A percentile compares a stretch with the other conserved stretches of the same genome.
phyloP scores from a whole-genome alignment of 1,140 invertebrate genomes.

The Lepidurus arcticus region DNA sequence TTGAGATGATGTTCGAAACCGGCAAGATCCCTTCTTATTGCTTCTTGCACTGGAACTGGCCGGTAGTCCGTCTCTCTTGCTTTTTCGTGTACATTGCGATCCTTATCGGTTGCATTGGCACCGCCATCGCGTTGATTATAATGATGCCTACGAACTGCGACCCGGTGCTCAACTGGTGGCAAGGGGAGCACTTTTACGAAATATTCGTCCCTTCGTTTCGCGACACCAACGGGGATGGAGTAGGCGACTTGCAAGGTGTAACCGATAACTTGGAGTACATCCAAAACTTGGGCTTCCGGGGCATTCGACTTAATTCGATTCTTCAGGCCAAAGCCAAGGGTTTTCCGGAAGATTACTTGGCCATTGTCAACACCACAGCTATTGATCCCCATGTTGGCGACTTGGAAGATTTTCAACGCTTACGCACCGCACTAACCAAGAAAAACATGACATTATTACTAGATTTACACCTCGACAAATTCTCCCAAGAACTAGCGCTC shows the following conservation, averaged over 20 bases:
- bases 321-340: conserved; percentile 57
- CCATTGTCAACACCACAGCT: conserved; percentile 55
- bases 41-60: conserved; percentile 77
- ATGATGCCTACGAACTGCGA: conserved; percentile 64
- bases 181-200: conserved; percentile 73
- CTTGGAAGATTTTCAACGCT: conserved; percentile 56
- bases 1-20: conserved; percentile 8
- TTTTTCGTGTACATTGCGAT: conserved; percentile 63
- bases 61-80: conserved; percentile 61
- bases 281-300: conserved; percentile 55
- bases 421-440: conserved; percentile 55
- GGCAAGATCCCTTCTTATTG: conserved; percentile 46
- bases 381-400: conserved; percentile 60
- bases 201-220: conserved; percentile 74
- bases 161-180: conserved; percentile 65
- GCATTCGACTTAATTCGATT: conserved; percentile 66
- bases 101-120: conserved; percentile 59
- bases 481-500: conserved; percentile 45
- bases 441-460: conserved; percentile 65
- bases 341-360: conserved; percentile 63
- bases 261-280: conserved; percentile 61
- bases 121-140: conserved; percentile 62
- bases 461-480: conserved; percentile 64
- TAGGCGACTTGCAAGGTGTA: conserved; percentile 66
- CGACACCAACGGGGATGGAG: conserved; percentile 53